Evolutionary conservation across 2,888 invertebrate species (phyloP), one percentile per base, ranked within the genome.

Genomic region (Aelia acuminata): DNA sequence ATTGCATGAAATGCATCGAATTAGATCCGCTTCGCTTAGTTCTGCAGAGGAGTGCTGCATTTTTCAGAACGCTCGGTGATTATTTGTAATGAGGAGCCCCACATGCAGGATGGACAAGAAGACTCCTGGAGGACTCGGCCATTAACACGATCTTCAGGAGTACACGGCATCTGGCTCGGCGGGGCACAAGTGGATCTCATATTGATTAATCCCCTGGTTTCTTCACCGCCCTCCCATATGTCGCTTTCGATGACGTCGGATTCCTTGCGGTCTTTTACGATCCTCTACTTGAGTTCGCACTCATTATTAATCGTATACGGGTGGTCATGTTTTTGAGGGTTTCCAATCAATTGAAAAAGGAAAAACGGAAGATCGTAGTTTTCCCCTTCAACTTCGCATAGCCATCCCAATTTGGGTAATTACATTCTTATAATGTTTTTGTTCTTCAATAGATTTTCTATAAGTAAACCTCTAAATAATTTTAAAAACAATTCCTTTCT

Each of bases 141-240:
- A 80, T 80, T 80, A 80, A 80, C 43, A 80, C 43, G 80, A 80
- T 80, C 43, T 80, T 43, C 43, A 80, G 80, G 80, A 80, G 80
- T 80, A 80, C n/a, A n/a, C 13, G 22, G 43, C 39, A 80, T 47
- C 80, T 22, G 10, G 43, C 22, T 1, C 43, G 39, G 7, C 20
- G 39, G 75, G 35, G 39, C 75, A 43, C n/a, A 80, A 80, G 80
- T 80, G 43, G 43, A 80, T 43, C 43, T 47, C 80, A 80, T 80
- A 80, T 80, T 80, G 80, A 80, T 80, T 80, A 47, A 80, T 43
- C n/a, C 80, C 22, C n/a, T 47, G n/a, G 43, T n/a, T 47, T 47
- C 43, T 39, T 39, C 4, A 47, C n/a, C 80, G 22, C 43, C 80
- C 80, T 80, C 80, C 43, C 80, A 80, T 80, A 80, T 80, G 80